These are phyloP conservation scores for Bombus sibiricus DNA, from an alignment of 1,140 invertebrate species.

Conservation along the genomic window DNA sequence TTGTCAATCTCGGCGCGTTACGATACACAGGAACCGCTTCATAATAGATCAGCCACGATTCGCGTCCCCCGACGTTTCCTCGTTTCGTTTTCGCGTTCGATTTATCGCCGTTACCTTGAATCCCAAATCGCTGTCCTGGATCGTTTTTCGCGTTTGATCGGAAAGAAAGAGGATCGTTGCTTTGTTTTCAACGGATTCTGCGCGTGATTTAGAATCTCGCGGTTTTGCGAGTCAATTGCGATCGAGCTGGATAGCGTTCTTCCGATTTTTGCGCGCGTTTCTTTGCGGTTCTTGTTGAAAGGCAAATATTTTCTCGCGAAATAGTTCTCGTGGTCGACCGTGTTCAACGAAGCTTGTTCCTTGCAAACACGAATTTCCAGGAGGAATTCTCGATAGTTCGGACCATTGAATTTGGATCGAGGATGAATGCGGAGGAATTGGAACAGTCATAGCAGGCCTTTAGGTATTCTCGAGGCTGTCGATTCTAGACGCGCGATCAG, in stretches of 20 bases:
- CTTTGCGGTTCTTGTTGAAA: not conserved
- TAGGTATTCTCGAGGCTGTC: no score
- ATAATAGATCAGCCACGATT: constrained; percentile 72
- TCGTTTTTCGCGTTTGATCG: no score
- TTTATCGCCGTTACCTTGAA: constrained; percentile 7
- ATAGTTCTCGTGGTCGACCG: not conserved
- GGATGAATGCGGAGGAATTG: not conserved
- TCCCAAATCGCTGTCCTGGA: not conserved
- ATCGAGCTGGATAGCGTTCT: not conserved
- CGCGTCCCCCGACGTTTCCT: constrained; percentile 1
- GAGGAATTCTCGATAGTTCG: not conserved
- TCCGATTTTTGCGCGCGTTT: not conserved
- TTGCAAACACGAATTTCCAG: not conserved
- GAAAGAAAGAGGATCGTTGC: not conserved
- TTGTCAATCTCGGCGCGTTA: constrained; percentile 73
- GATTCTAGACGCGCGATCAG: no score
- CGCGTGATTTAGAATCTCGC: not conserved
- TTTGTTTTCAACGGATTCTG: not conserved
- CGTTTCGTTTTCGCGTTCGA: constrained; percentile 4
- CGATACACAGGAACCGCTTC: constrained; percentile 60
- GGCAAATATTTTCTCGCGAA: constrained; percentile 28
- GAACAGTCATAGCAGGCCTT: fast-evolving
- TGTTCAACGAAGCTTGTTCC: not conserved
- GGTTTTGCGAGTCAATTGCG: constrained; percentile 23
- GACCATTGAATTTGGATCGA: not conserved